These are phyloP conservation scores for Temnothorax ravouxi DNA, from an alignment of 2,888 invertebrate species.

Conservation along the genomic window DNA sequence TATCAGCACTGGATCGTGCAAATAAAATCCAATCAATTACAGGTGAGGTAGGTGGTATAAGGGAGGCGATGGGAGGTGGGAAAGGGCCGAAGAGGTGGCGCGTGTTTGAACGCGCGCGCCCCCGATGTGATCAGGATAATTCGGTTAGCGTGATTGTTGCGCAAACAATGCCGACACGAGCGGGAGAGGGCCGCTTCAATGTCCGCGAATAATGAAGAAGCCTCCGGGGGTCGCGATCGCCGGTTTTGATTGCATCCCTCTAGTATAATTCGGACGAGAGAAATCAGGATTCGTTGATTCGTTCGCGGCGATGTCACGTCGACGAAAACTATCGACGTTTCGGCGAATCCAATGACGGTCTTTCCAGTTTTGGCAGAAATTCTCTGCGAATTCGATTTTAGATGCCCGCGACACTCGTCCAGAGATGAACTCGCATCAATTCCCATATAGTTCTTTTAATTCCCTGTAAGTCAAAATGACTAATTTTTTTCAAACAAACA, in stretches of 20 bases:
- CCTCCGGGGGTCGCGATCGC: slow-evolving; percentile 43
- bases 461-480: slow-evolving; percentile 12
- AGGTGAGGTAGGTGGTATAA: background rate
- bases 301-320: slow-evolving; percentile 37
- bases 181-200: slow-evolving; percentile 54
- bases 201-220: slow-evolving; percentile 61
- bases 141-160: slow-evolving; percentile 71
- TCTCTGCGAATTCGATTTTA: slow-evolving; percentile 33
- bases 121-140: slow-evolving; percentile 72
- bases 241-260: slow-evolving; percentile 53
- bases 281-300: slow-evolving; percentile 52
- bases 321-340: slow-evolving; percentile 49
- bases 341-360: slow-evolving; percentile 25
- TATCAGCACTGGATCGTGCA: slow-evolving; percentile 65
- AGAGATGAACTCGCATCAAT: background rate
- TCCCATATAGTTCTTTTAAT: background rate
- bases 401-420: background rate
- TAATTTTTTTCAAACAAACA: background rate
- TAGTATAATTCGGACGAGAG: slow-evolving; percentile 51
- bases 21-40: slow-evolving; percentile 73
- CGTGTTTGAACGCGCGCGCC: slow-evolving; percentile 62
- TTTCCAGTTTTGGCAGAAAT: slow-evolving; percentile 20
- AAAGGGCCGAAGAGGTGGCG: slow-evolving; percentile 29
- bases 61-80: background rate
- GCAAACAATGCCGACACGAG: slow-evolving; percentile 65